These are phyloP conservation scores for Matsumurasca onukii DNA, from an alignment of 1,140 invertebrate species.

Conservation along the genomic window DNA sequence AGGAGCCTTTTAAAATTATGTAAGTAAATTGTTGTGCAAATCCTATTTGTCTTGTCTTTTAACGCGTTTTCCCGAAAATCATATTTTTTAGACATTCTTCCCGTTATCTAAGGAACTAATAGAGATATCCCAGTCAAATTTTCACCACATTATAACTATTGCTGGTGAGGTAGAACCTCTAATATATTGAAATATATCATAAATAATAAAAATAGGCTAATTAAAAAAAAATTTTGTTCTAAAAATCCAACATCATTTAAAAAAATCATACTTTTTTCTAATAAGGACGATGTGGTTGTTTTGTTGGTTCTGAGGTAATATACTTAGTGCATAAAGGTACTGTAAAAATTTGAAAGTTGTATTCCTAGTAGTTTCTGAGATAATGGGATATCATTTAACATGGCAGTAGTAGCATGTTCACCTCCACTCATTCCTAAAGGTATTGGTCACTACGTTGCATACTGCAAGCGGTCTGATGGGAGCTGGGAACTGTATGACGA, in stretches of 20 bases:
- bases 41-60: not conserved
- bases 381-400: not conserved
- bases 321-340: not conserved
- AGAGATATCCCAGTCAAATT: not conserved
- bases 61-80: not conserved
- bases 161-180: not conserved
- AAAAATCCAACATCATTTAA: not conserved
- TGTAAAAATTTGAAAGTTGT: not conserved
- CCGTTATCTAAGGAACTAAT: constrained; percentile 1
- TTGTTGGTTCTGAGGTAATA: not conserved
- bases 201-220: not conserved
- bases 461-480: no score
- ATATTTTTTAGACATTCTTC: not conserved
- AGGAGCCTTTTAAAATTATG: not conserved
- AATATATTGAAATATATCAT: not conserved
- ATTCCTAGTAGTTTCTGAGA: not conserved
- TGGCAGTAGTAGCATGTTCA: no score
- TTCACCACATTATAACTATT: not conserved
- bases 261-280: not conserved
- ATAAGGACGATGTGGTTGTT: not conserved
- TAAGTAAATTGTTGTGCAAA: not conserved
- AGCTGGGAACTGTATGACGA: no score
- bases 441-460: no score
- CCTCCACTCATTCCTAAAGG: no score
- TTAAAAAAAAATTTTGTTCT: not conserved